Percentiles rank a stretch among this genome's conserved stretches.
phyloP scores from a whole-genome alignment of 2,888 invertebrate genomes.

The Drosophila engyochracea region DNA sequence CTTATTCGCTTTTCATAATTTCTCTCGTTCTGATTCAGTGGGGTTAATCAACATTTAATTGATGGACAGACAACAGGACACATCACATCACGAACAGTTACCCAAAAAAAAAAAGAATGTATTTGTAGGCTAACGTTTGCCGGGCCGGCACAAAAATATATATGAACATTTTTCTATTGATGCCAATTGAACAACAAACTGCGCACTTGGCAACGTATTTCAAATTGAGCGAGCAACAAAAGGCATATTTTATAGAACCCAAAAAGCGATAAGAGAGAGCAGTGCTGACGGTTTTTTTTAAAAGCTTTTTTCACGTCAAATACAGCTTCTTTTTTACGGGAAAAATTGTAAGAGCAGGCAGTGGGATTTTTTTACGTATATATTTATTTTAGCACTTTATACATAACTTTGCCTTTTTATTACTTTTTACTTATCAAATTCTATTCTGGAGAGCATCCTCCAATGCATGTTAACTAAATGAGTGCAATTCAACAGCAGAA shows the following conservation, averaged over 20 bases:
- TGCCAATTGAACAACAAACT: conserved; percentile 65
- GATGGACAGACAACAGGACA: conserved; percentile 18
- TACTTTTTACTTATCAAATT: not conserved
- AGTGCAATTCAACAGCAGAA: conserved; percentile 25
- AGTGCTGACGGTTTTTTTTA: not conserved
- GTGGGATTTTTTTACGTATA: not conserved
- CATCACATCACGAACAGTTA: conserved; percentile 21
- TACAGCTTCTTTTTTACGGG: not conserved
- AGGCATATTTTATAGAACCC: not conserved
- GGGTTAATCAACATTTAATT: conserved; percentile 41
- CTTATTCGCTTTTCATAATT: conserved; percentile 83
- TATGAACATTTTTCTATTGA: conserved; percentile 33
- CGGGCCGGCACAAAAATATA: conserved; percentile 34
- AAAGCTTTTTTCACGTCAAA: not conserved
- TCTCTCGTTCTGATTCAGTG: conserved; percentile 20
- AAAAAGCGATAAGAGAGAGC: not conserved
- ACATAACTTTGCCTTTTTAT: not conserved
- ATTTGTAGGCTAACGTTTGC: conserved; percentile 15
- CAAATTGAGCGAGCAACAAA: conserved; percentile 45
- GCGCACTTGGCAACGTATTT: conserved; percentile 77
- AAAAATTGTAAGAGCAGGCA: not conserved
- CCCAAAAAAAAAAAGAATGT: conserved; percentile 1
- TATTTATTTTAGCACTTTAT: not conserved
- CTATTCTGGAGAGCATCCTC: not conserved
- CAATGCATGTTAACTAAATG: conserved; percentile 26